Percentiles rank a stretch among this genome's conserved stretches.
Evolutionary conservation across 2,797 vertebrate genomes (phyloP).

Genomic region (Coregonus sp.): DNA sequence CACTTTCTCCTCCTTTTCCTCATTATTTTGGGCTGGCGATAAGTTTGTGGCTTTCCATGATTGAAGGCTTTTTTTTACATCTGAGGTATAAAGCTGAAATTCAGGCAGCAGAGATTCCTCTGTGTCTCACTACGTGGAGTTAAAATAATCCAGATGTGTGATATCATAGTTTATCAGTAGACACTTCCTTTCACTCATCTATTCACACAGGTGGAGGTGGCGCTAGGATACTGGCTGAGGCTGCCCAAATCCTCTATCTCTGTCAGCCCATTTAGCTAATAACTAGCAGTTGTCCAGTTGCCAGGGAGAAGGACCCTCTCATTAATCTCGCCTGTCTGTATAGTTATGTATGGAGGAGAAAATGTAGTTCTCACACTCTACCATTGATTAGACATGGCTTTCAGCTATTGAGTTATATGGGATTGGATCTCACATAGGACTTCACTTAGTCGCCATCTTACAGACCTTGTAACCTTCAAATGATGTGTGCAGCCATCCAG

Average conservation of each 20-base stretch:
- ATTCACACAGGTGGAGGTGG: not conserved
- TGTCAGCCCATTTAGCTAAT: constrained; percentile 2
- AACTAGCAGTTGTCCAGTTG: constrained; percentile 5
- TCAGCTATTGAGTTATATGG: not conserved
- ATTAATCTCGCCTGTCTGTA: constrained; percentile 19
- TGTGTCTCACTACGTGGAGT: not conserved
- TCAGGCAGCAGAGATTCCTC: not conserved
- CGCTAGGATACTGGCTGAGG: not conserved
- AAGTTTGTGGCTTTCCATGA: not conserved
- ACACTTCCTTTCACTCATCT: not conserved
- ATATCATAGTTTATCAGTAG: not conserved
- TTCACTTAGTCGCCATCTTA: too few species aligned
- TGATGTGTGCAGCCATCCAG: not conserved
- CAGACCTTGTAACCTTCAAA: too few species aligned
- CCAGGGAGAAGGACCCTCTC: constrained; percentile 11
- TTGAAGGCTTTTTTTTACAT: not conserved
- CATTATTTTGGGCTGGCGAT: constrained; percentile 1
- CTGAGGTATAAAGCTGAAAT: not conserved
- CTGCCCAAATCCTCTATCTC: not conserved
- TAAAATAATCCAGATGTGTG: not conserved
- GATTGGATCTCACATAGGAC: not conserved
- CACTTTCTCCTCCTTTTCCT: not conserved
- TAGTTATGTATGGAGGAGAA: not conserved
- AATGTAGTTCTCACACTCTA: constrained; percentile 8
- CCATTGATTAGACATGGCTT: not conserved